Percentiles rank a stretch among this genome's conserved stretches.
Evolutionary conservation across 2,888 invertebrate genomes (phyloP).

Genomic region (Eilema depressum): DNA sequence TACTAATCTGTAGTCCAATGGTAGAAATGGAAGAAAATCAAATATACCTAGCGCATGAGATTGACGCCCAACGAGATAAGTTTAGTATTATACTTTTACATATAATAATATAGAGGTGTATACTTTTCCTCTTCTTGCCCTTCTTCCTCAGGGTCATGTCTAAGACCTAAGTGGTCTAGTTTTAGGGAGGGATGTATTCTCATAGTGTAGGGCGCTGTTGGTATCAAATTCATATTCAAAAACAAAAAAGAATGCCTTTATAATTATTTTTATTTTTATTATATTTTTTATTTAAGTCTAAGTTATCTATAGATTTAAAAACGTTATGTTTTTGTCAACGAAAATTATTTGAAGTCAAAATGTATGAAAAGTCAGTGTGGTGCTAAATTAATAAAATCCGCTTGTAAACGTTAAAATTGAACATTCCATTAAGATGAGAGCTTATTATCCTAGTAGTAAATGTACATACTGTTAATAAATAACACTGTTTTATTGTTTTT

Average conservation of each 20-base stretch:
- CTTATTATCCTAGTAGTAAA: constrained; percentile 69
- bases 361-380: constrained; percentile 30
- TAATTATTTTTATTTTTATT: not conserved
- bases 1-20: too few relatives aligned
- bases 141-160: not conserved
- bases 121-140: not conserved
- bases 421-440: constrained; percentile 80
- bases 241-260: not conserved
- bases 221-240: constrained; percentile 1
- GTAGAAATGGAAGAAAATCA: too few relatives aligned
- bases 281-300: not conserved
- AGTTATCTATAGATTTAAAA: not conserved
- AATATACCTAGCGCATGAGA: not conserved
- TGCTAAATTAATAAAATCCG: constrained; percentile 35
- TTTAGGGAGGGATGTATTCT: not conserved
- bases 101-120: too few relatives aligned
- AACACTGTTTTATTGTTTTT: constrained; percentile 42
- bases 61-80: not conserved
- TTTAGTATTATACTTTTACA: not conserved
- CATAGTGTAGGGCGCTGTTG: not conserved
- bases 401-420: constrained; percentile 38
- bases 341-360: not conserved
- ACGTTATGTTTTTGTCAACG: not conserved
- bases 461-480: constrained; percentile 61
- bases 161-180: not conserved